phyloP scores from a whole-genome alignment of 2,113 vertebrate species.

The Epinephelus cyanopodus region DNA sequence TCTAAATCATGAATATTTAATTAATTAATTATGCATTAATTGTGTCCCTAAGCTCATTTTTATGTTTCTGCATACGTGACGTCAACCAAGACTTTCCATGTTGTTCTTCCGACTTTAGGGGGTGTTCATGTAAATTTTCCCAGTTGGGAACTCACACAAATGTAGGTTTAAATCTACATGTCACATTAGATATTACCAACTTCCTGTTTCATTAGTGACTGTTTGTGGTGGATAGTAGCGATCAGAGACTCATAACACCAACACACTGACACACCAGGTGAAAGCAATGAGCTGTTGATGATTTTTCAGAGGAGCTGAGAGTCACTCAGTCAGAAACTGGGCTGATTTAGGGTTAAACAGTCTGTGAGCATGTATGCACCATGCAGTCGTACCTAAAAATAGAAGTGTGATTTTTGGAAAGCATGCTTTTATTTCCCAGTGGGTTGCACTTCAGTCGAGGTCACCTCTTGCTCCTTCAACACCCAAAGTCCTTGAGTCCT shows the following conservation, averaged over 20 bases:
- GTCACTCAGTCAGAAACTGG: not conserved
- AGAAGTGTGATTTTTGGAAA: not conserved
- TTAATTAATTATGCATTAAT: not conserved
- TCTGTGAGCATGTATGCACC: not conserved
- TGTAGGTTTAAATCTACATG: too few species aligned
- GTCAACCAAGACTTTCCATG: too few species aligned
- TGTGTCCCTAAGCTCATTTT: not conserved
- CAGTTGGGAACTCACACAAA: too few species aligned
- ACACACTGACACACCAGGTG: not conserved
- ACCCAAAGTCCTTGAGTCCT: not conserved
- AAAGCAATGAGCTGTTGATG: not conserved
- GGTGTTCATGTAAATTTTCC: too few species aligned
- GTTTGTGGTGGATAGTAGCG: not conserved
- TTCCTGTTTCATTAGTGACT: not conserved
- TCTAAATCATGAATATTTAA: not conserved
- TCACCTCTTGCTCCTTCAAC: not conserved
- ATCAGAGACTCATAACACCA: constrained; percentile 2
- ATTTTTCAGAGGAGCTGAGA: not conserved
- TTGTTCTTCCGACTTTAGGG: too few species aligned
- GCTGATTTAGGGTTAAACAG: not conserved
- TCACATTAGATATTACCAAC: not conserved
- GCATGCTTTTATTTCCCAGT: constrained; percentile 8
- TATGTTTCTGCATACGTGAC: not conserved
- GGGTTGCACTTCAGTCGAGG: constrained; percentile 7
- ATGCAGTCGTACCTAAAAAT: not conserved